Percentiles rank a stretch among this genome's conserved stretches.
These are phyloP conservation scores for Scaptomyza reducta DNA, from an alignment of 2,888 invertebrate species.

Conservation along the genomic window DNA sequence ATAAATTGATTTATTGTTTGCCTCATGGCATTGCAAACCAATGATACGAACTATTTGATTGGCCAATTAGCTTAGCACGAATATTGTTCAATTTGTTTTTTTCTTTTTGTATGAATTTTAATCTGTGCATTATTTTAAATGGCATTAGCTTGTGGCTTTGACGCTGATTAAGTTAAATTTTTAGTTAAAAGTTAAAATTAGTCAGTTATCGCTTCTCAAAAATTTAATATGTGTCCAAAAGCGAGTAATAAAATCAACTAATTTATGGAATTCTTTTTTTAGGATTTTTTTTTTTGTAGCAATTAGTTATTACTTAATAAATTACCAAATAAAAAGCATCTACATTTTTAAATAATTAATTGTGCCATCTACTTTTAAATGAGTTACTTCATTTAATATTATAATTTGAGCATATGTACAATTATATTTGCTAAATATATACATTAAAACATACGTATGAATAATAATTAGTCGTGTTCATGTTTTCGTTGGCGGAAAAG, in stretches of 20 bases:
- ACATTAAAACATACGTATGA: background rate
- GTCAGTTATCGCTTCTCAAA: too few species aligned
- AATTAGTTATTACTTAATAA: background rate
- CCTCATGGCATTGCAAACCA: conserved; percentile 2
- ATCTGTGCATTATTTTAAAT: conserved; percentile 8
- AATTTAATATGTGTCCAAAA: too few species aligned
- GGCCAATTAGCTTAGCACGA: conserved; percentile 36
- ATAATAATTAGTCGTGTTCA: background rate
- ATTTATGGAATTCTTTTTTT: too few species aligned
- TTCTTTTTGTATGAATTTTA: background rate
- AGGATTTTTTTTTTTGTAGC: background rate
- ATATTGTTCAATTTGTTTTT: conserved; percentile 13
- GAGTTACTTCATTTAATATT: background rate
- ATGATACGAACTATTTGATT: conserved; percentile 29
- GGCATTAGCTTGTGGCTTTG: background rate
- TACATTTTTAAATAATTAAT: background rate
- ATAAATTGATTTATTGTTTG: conserved; percentile 72
- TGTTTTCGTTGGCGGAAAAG: too few species aligned
- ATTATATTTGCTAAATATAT: background rate
- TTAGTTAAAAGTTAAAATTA: background rate
- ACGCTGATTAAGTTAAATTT: background rate
- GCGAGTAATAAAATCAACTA: too few species aligned
- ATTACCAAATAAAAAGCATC: background rate
- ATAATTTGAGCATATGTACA: background rate
- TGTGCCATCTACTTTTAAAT: background rate